Evolutionary conservation across 2,888 invertebrate genomes (phyloP), one percentile per base, ranked within the genome.

Genomic region (Agelastica alni): DNA sequence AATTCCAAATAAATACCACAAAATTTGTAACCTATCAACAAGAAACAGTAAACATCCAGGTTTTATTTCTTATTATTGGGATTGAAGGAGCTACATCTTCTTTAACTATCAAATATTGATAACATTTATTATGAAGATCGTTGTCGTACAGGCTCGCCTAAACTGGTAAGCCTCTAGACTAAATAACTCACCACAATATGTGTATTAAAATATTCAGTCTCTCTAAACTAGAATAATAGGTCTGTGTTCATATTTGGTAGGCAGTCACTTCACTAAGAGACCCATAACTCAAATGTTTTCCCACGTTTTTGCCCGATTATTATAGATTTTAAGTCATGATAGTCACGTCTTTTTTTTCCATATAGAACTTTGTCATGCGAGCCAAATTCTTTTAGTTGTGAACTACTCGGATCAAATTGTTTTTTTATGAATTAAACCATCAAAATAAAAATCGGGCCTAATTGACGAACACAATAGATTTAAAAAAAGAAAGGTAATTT

Each of bases 301-400:
- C 70, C 70, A 69, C 69, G 68, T 68, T 70, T 68, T 68, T 67
- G 59, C 58, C 61, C 64, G 63, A 66, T 66, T 61, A 64, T 65
- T 66, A 65, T 61, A 63, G 68, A 69, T 70, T 69, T 69, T 69
- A 61, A 67, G 64, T 64, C 65, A 64, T 63, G 68, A 68, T 69
- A 70, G 69, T 67, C 65, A 64, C 65, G 68, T 61, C 64, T 63
- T 64, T 61, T 61, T 39, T 45, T 30, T 54, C 56, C 51, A 46
- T 46, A 58, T 53, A 54, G 45, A 46, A 59, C 60, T 60, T 62
- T 64, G 66, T 61, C 57, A 63, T 60, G 59, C 58, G 48, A 51
- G 53, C 42, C 41, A 16, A 47, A 41, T 31, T 16, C 34, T 14
- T 47, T 26, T 43, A n/a, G n/a, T 20, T 12, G 34, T 51, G 44